Base-by-base conservation (phyloP, 2,888 invertebrate genomes). In the Plagiodera versicolora region DNA sequence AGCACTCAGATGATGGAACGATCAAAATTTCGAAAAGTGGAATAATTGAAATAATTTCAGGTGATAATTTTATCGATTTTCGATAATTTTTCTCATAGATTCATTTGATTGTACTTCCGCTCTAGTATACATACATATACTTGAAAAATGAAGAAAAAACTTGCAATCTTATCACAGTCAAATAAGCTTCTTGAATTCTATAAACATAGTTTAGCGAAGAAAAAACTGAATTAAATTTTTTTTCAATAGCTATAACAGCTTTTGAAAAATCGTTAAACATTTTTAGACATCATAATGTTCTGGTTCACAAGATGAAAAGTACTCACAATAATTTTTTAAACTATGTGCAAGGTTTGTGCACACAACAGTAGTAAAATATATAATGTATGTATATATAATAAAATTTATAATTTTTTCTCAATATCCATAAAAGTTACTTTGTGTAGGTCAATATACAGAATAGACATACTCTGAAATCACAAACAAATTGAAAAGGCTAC, bases 281-380 rank as follows among this genome's bases (percentile, higher is more conserved):
- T 24, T 24, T 24, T 24, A 24, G 6, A 24, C 53, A 35, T 47
- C 47, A n/a, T 55, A 28, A 19, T 39, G 30, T 53, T 35, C 58
- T 48, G 55, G 51, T 62, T 55, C 14, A 58, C 39, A 47, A 48
- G 24, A 58, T 45, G 52, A 55, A 49, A 53, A 58, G 51, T 56
- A 54, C 58, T 55, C 58, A 62, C 60, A 62, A 71, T 76, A 77
- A 74, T 76, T 75, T 76, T 69, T 79, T 70, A 77, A 77, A 79
- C 79, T 79, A 80, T 80, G 80, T 80, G 80, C 80, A 79, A 79
- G 77, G 78, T 78, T 77, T 75, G 80, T 80, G 80, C 80, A 80
- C 80, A 80, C 79, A 80, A 80, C 79, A 80, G 79, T 80, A 80
- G 80, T 80, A 80, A 80, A 80, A 80, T 80, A 80, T 80, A 72